These are phyloP conservation scores for Xestia c-nigrum DNA, from an alignment of 2,888 invertebrate genomes.

Conservation along the genomic window DNA sequence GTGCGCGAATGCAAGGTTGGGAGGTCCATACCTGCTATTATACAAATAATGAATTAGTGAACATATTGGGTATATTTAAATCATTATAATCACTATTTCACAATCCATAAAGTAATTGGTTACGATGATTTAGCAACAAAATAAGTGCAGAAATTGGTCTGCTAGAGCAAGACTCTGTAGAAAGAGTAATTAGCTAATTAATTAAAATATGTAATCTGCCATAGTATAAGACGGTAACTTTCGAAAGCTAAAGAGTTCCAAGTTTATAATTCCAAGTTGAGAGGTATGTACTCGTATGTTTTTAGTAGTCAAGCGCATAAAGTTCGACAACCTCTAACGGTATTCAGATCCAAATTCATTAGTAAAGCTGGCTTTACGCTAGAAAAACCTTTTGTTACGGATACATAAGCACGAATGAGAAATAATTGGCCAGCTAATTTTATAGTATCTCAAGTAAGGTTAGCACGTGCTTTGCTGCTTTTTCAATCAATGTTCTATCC, in stretches of 20 bases:
- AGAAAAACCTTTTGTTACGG: slow-evolving; percentile 36
- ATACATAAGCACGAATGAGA: slow-evolving; percentile 41
- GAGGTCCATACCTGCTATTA: background rate
- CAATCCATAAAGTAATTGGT: background rate
- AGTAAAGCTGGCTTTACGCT: slow-evolving; percentile 65
- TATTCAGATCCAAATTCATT: slow-evolving; percentile 83
- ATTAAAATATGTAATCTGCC: background rate
- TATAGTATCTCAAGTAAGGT: background rate
- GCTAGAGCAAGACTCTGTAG: background rate
- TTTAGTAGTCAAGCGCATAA: slow-evolving; percentile 71
- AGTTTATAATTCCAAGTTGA: background rate
- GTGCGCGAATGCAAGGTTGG: background rate
- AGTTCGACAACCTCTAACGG: slow-evolving; percentile 86
- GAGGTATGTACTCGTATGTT: slow-evolving; percentile 12
- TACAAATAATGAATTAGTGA: background rate
- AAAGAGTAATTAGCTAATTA: background rate
- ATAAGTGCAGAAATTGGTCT: background rate
- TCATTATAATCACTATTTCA: background rate
- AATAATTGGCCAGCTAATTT: slow-evolving; percentile 9
- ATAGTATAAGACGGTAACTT: background rate
- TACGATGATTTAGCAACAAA: background rate
- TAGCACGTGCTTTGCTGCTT: background rate
- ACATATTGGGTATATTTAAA: background rate
- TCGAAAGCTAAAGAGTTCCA: slow-evolving; percentile 9
- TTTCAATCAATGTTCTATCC: background rate